A percentile compares a stretch with the other conserved stretches of the same genome.
Evolutionary conservation across 2,797 vertebrate genomes (phyloP).

Genomic region (Varecia variegata): DNA sequence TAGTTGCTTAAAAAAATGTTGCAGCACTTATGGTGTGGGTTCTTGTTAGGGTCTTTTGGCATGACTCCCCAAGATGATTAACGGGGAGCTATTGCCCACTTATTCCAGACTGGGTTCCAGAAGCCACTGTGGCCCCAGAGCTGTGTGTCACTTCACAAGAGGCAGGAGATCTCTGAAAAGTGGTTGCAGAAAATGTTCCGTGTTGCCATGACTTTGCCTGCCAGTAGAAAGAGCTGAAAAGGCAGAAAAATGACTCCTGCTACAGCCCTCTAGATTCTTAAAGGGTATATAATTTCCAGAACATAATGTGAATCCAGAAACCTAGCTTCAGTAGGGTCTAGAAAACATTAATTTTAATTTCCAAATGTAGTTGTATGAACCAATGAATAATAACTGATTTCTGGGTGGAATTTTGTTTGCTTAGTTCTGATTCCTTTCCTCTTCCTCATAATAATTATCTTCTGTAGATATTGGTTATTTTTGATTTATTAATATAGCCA

Average conservation of each 20-base stretch:
- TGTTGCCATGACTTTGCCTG: neutral
- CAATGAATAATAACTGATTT: neutral
- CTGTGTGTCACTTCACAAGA: neutral
- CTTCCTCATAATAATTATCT: neutral
- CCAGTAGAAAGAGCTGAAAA: neutral
- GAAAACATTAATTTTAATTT: neutral
- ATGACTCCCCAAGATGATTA: neutral
- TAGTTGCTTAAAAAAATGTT: neutral
- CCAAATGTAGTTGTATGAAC: neutral
- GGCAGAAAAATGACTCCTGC: neutral
- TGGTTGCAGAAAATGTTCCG: no score
- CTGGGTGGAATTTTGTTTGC: neutral
- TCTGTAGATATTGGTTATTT: neutral
- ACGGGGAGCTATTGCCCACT: neutral
- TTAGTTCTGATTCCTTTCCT: neutral
- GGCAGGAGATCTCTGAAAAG: neutral
- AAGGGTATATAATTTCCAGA: neutral
- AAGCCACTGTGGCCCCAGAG: fast-evolving
- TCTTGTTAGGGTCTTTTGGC: neutral
- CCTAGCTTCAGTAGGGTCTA: neutral
- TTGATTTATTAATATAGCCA: neutral
- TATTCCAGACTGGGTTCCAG: fast-evolving
- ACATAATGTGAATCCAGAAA: neutral
- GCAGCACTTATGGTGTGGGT: neutral
- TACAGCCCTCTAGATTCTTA: neutral